Evolutionary conservation across 2,113 vertebrate species (phyloP).

Genomic region (Felis chaus): DNA sequence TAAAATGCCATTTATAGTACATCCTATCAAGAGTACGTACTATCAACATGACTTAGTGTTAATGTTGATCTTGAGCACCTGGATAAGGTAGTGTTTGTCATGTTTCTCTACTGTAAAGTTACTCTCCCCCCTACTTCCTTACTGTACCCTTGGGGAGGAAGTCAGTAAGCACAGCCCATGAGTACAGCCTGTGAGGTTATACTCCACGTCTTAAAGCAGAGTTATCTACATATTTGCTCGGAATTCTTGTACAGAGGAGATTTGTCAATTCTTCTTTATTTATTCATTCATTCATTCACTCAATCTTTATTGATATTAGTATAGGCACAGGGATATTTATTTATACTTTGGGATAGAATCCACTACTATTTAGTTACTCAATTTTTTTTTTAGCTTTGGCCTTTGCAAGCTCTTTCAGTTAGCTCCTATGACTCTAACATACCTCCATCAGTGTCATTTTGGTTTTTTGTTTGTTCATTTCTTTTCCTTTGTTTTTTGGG

Average conservation of each 20-base stretch:
- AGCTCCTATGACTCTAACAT: neutral
- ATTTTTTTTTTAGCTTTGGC: neutral
- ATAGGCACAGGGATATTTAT: neutral
- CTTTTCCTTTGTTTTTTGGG: neutral
- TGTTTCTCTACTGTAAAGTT: neutral
- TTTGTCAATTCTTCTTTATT: neutral
- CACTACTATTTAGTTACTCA: neutral
- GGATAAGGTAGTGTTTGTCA: too few relatives aligned
- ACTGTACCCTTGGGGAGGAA: neutral
- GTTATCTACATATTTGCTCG: neutral
- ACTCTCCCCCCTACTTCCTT: neutral
- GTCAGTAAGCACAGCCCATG: neutral
- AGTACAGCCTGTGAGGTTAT: neutral
- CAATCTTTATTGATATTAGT: neutral
- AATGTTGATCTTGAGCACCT: neutral
- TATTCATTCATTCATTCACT: neutral
- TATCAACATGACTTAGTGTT: neutral
- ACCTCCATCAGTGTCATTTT: neutral
- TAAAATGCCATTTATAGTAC: neutral
- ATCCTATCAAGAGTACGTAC: neutral
- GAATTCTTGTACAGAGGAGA: neutral
- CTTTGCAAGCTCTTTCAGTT: neutral
- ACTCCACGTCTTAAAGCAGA: neutral
- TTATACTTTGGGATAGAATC: neutral
- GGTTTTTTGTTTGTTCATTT: neutral